Evolutionary conservation across 1,140 invertebrate species (phyloP).

Genomic region (Trichonephila inaurata): DNA sequence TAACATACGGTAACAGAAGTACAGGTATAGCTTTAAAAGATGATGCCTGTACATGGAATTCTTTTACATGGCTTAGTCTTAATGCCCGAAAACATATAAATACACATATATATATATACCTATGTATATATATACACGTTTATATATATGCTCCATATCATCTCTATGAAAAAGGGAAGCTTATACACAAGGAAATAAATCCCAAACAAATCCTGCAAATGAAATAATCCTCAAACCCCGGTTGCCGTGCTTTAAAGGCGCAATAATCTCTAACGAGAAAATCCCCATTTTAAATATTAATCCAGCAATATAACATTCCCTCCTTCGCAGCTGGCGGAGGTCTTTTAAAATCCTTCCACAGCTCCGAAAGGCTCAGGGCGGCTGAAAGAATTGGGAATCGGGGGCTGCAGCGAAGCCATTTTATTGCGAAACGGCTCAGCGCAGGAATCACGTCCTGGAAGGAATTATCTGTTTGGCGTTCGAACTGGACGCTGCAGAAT

Average conservation of each 20-base stretch:
- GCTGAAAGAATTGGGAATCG: not conserved
- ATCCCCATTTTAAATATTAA: not conserved
- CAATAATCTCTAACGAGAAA: not conserved
- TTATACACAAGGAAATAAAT: too few relatives aligned
- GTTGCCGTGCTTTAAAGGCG: not conserved
- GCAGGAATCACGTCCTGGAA: not conserved
- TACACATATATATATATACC: too few relatives aligned
- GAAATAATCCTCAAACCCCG: not conserved
- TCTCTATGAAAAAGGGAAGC: too few relatives aligned
- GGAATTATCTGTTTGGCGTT: constrained; percentile 57
- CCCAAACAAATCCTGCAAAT: not conserved
- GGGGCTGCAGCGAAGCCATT: constrained; percentile 24
- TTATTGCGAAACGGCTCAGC: not conserved
- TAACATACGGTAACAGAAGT: too few relatives aligned
- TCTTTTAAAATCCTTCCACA: not conserved
- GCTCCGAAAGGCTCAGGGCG: too few relatives aligned
- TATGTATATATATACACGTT: too few relatives aligned
- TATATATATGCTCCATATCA: too few relatives aligned
- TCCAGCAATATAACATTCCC: not conserved
- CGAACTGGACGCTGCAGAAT: not conserved
- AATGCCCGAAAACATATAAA: too few relatives aligned
- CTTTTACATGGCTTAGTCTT: too few relatives aligned
- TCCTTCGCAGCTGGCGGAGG: not conserved
- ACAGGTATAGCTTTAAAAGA: too few relatives aligned
- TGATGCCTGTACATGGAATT: too few relatives aligned